Percentiles rank a stretch among this genome's conserved stretches.
phyloP scores from a whole-genome alignment of 2,113 vertebrate genomes.

The Holacanthus passer region DNA sequence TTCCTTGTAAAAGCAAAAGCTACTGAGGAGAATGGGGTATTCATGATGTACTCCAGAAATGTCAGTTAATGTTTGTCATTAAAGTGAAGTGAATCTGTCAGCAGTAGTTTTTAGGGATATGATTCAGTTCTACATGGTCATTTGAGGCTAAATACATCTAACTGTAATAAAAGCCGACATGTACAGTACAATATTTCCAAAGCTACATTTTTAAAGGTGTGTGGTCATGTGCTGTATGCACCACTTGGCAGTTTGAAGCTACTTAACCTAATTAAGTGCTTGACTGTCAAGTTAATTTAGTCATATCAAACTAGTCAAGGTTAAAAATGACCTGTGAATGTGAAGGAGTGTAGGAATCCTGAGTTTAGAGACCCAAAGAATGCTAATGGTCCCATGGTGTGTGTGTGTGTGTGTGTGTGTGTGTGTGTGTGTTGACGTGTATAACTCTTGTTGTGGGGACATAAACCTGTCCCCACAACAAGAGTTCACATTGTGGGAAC shows the following conservation, averaged over 20 bases:
- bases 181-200: not conserved
- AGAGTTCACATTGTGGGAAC: too few species aligned
- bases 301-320: slow-evolving; percentile 19
- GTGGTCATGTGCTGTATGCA: slow-evolving; percentile 18
- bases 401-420: too few species aligned
- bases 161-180: not conserved
- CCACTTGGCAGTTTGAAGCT: not conserved
- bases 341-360: not conserved
- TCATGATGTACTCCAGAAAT: not conserved
- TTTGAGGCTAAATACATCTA: not conserved
- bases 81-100: not conserved
- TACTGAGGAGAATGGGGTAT: not conserved
- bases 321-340: slow-evolving; percentile 6
- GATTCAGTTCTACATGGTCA: not conserved
- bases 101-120: too few species aligned
- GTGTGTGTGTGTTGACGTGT: too few species aligned
- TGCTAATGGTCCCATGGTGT: too few species aligned
- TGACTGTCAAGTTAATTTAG: slow-evolving; percentile 9
- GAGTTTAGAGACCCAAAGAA: not conserved
- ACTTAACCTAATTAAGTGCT: slow-evolving; percentile 24
- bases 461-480: too few species aligned
- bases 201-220: not conserved
- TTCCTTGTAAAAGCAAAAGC: not conserved
- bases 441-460: too few species aligned
- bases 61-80: too few species aligned